Base-by-base conservation (phyloP, 1,140 invertebrate species). In the Spodoptera frugiperda region DNA sequence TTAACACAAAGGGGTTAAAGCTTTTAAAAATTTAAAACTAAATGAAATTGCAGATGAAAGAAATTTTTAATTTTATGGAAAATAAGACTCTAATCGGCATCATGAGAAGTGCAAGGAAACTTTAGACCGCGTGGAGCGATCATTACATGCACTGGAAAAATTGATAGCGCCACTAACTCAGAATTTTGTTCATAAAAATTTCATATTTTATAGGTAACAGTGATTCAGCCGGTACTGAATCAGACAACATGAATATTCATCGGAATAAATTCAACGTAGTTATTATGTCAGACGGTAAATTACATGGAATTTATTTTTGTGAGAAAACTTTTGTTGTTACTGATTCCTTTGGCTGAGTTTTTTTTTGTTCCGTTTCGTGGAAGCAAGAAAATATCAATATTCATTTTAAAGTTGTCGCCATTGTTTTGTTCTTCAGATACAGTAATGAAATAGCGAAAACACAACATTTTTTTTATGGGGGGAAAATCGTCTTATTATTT, bases 221-320 rank as follows among this genome's bases (percentile, higher is more conserved):
- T 53, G 65, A 68, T 30, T 68, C 65, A 68, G 65, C n/a, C 33
- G 65, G 65, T 68, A 48, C 17, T 68, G 65, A 68, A 68, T 68
- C 65, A 68, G 65, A 33, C 65, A 21, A 21, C 65, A 68, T 68
- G 65, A 53, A 68, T 68, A 68, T 68, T 68, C 65, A 68, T 53
- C 25, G 21, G 49, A 68, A 51, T 51, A 68, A 68, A 68, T 68
- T 68, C 14, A 44, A 67, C 48, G 48, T 68, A 68, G 65, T 68
- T 67, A 33, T 68, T 39, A 67, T 67, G 63, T 67, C 63, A 25
- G 63, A 67, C 44, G 19, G 63, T 67, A 67, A 67, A 67, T 67
- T 67, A 67, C 44, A 67, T 67, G 21, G 63, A 49, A 67, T 67
- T 48, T 67, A 67, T 67, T 67, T 67, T 48, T 67, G 63, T 46